Base-by-base conservation (phyloP, 2,113 vertebrate genomes). In the Pangasianodon hypophthalmus region DNA sequence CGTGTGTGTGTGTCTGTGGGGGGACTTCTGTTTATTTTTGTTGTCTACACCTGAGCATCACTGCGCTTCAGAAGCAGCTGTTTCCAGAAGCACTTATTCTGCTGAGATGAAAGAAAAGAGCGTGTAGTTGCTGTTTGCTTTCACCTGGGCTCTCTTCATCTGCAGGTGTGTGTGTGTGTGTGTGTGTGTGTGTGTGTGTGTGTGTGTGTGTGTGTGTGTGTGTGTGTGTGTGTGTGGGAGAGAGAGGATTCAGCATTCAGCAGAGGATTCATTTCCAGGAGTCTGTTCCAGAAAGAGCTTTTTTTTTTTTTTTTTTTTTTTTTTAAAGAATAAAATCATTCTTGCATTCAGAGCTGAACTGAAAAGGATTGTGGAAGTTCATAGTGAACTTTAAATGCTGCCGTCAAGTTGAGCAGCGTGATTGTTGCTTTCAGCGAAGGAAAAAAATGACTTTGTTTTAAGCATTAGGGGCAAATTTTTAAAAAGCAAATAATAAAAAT, bases 31-130 rank as follows among this genome's bases (percentile, higher is more conserved):
- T 79, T 52, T n/a, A n/a, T 82, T 32, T 82, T 32, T 54, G 29
- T 6, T 32, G 26, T 32, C 46, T 60, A 19, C 77, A 52, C n/a
- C 62, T 62, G 75, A 91, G 84, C 48, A 52, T 83, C 4, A 3
- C 56, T 29, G 41, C 50, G n/a, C 24, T 77, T 67, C 67, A 71
- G 37, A 80, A 69, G 58, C 69, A 67, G 58, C 44, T 85, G 87
- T 86, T 88, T 69, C 44, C 60, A 32, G 32, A 64, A 50, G 56
- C 9, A 32, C 16, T 84, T 69, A 60, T 46, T 60, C 56, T 81
- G 77, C 56, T 44, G 41, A 83, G 84, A 81, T 87, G 50, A 87
- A 91, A 81, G 75, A 41, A 50, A 52, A n/a, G 52, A 85, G 69
- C 29, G 14, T 11, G 24, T 88, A 29, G 24, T 29, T 54, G 19